Conservation (phyloP, 2,888 invertebrate genomes). For the Apodemia mormo region DNA sequence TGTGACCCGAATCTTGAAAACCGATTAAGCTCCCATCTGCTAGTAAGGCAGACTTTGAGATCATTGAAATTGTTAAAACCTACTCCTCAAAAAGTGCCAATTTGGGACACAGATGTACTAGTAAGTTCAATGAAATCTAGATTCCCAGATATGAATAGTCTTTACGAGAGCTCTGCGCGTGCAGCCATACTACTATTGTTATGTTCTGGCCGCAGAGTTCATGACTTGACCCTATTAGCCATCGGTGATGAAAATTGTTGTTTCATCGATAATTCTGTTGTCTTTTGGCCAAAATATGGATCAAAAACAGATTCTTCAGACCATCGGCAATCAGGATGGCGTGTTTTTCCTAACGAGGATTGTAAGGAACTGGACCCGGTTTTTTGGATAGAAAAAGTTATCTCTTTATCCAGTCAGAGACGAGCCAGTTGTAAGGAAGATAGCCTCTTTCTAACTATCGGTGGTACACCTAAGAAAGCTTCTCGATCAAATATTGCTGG, state of each 20-base stretch:
- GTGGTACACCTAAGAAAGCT: neutral
- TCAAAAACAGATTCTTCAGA: conserved; percentile 19
- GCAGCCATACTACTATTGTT: conserved; percentile 10
- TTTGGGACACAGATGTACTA: conserved; percentile 19
- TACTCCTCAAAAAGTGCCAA: neutral
- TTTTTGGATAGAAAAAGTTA: conserved; percentile 6
- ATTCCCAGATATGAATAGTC: conserved; percentile 2
- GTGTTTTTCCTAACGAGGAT: conserved; percentile 2
- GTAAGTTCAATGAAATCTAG: neutral
- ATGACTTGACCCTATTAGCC: conserved; percentile 16
- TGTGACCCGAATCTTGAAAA: neutral
- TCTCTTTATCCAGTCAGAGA: neutral
- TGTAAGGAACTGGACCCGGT: neutral
- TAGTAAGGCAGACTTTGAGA: conserved; percentile 20
- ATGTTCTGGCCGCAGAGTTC: conserved; percentile 22
- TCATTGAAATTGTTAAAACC: conserved; percentile 15
- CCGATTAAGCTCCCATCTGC: conserved; percentile 17
- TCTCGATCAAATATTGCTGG: conserved; percentile 8
- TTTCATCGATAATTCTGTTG: neutral
- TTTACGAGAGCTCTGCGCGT: neutral
- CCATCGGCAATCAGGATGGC: conserved; percentile 18
- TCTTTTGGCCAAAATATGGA: conserved; percentile 24
- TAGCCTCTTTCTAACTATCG: neutral
- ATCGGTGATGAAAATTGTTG: conserved; percentile 8
- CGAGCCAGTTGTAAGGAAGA: neutral